These are phyloP conservation scores for Ceyx cyanopectus DNA, from an alignment of 2,113 vertebrate genomes.

Conservation along the genomic window DNA sequence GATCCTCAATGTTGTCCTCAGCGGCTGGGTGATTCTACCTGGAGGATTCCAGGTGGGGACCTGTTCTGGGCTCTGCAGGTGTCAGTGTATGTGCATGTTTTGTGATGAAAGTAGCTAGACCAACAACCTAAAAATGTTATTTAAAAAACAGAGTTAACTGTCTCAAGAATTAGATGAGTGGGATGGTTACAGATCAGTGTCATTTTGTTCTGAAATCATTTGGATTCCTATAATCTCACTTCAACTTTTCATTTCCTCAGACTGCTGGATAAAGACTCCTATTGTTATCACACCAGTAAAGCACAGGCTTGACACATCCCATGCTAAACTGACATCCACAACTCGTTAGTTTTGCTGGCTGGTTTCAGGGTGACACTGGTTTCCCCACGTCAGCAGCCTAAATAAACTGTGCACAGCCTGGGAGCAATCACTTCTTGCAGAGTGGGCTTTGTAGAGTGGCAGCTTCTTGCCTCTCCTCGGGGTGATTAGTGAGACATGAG, in stretches of 20 bases:
- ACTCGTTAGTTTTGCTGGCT: constrained; percentile 69
- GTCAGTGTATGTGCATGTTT: not conserved
- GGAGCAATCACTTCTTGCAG: constrained; percentile 14
- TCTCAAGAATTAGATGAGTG: not conserved
- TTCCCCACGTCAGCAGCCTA: constrained; percentile 58
- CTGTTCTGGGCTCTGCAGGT: not conserved
- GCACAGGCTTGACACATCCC: constrained; percentile 55
- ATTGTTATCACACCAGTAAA: constrained; percentile 50
- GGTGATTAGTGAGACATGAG: constrained; percentile 53
- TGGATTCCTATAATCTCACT: constrained; percentile 22
- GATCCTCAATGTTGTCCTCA: not conserved
- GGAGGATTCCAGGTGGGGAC: not conserved
- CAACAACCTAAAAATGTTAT: not conserved
- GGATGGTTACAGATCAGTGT: constrained; percentile 24
- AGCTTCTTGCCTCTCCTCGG: not conserved
- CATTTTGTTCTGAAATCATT: constrained; percentile 49
- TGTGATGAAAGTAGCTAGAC: not conserved
- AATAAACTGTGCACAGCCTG: constrained; percentile 42
- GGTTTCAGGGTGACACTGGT: constrained; percentile 68
- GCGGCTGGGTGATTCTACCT: not conserved
- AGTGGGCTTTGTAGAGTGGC: constrained; percentile 29
- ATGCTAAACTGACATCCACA: constrained; percentile 69
- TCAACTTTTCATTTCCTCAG: constrained; percentile 1
- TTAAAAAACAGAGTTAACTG: not conserved
- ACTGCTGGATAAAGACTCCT: constrained; percentile 6